Percentiles rank a stretch among this genome's conserved stretches.
These are phyloP conservation scores for Mythimna pallens DNA, from an alignment of 2,888 invertebrate genomes.

Conservation along the genomic window DNA sequence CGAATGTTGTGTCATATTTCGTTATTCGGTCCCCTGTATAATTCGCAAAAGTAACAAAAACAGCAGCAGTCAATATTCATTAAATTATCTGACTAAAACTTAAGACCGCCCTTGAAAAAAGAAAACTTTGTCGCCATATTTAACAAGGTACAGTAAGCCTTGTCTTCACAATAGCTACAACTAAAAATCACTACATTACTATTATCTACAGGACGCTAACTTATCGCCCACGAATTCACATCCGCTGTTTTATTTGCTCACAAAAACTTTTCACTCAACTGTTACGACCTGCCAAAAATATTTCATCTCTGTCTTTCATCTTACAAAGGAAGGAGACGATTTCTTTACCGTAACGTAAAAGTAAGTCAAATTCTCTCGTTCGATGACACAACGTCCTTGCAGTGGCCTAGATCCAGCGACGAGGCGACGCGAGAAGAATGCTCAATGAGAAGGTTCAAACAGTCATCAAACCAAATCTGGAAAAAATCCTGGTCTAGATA, in stretches of 20 bases:
- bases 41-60: neutral
- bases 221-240: constrained; percentile 37
- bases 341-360: constrained; percentile 61
- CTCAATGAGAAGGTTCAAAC: neutral
- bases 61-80: neutral
- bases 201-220: constrained; percentile 46
- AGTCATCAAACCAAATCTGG: neutral
- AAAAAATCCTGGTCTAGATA: neutral
- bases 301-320: constrained; percentile 31
- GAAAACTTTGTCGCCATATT: constrained; percentile 10
- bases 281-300: constrained; percentile 41
- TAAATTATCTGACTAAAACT: constrained; percentile 4
- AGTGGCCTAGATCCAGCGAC: constrained; percentile 49
- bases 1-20: no score
- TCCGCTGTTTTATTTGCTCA: constrained; percentile 41
- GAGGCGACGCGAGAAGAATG: constrained; percentile 15
- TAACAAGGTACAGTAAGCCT: neutral
- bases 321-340: constrained; percentile 38
- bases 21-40: neutral
- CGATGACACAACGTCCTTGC: constrained; percentile 64
- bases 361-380: constrained; percentile 57
- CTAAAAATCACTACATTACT: constrained; percentile 14
- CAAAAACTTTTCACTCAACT: constrained; percentile 40
- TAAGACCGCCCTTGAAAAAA: neutral
- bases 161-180: constrained; percentile 5